Conservation (phyloP, 2,888 invertebrate genomes). For the Phengaris alcon region DNA sequence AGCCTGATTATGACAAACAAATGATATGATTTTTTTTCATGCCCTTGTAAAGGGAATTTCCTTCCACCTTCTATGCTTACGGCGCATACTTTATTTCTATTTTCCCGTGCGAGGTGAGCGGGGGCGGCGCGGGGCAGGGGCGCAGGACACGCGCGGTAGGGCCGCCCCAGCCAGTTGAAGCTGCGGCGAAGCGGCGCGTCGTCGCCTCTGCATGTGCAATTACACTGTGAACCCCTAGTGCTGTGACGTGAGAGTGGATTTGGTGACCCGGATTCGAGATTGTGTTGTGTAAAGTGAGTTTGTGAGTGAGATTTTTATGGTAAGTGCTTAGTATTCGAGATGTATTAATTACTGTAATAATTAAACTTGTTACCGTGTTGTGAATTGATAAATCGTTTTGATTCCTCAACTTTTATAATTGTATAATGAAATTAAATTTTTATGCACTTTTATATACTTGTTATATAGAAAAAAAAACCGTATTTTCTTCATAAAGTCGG, state of each 20-base stretch:
- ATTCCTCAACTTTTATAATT: no score
- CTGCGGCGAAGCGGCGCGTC: slow-evolving; percentile 58
- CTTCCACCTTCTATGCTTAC: slow-evolving; percentile 68
- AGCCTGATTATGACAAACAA: neutral
- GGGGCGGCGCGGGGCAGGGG: slow-evolving; percentile 37
- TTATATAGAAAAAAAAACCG: no score
- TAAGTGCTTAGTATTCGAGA: slow-evolving; percentile 41
- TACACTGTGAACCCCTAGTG: slow-evolving; percentile 60
- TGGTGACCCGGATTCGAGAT: slow-evolving; percentile 47
- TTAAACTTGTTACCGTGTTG: slow-evolving; percentile 27
- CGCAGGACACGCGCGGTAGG: slow-evolving; percentile 71
- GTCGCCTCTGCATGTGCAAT: slow-evolving; percentile 49
- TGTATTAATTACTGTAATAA: no score
- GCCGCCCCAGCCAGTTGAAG: slow-evolving; percentile 75
- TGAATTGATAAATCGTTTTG: neutral
- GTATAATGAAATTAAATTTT: neutral
- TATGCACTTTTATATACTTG: neutral
- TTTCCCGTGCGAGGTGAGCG: slow-evolving; percentile 71
- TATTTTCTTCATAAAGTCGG: neutral
- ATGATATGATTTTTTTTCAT: neutral
- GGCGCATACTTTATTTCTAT: slow-evolving; percentile 77
- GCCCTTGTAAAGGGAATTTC: slow-evolving; percentile 46
- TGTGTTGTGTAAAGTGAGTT: slow-evolving; percentile 58
- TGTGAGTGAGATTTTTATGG: slow-evolving; percentile 19
- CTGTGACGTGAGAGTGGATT: slow-evolving; percentile 59